Conservation (phyloP, 2,888 invertebrate species). For the Glyphotaelius pellucidus region DNA sequence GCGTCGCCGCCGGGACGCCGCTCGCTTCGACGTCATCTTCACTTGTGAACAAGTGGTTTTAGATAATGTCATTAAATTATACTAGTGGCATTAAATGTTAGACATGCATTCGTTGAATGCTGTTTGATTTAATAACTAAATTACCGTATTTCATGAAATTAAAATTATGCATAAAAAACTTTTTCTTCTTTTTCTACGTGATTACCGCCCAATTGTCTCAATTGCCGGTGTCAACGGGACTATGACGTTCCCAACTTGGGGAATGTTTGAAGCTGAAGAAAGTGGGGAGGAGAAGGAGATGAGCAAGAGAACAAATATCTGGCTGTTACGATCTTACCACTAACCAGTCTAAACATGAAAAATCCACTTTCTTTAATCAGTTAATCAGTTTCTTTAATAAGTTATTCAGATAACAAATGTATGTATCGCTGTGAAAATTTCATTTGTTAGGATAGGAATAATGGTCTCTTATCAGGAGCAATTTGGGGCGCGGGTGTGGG, state of each 20-base stretch:
- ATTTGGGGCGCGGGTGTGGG: too few relatives aligned
- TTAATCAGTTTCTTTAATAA: too few relatives aligned
- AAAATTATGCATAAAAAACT: too few relatives aligned
- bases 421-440: too few relatives aligned
- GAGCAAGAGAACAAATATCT: not conserved
- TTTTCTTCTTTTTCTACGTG: too few relatives aligned
- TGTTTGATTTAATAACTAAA: not conserved
- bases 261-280: not conserved
- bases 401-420: too few relatives aligned
- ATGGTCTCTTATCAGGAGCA: too few relatives aligned
- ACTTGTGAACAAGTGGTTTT: constrained; percentile 38
- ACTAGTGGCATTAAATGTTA: not conserved
- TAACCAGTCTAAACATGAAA: too few relatives aligned
- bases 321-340: not conserved
- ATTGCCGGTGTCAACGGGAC: not conserved
- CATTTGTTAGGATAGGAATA: too few relatives aligned
- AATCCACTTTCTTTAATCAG: too few relatives aligned
- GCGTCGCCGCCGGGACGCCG: constrained; percentile 29
- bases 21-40: constrained; percentile 36
- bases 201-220: not conserved
- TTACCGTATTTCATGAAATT: not conserved
- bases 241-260: not conserved
- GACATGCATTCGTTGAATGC: not conserved
- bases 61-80: not conserved
- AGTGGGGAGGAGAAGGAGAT: not conserved